Conservation (phyloP, 2,113 vertebrate species). For the Coreoperca whiteheadi region DNA sequence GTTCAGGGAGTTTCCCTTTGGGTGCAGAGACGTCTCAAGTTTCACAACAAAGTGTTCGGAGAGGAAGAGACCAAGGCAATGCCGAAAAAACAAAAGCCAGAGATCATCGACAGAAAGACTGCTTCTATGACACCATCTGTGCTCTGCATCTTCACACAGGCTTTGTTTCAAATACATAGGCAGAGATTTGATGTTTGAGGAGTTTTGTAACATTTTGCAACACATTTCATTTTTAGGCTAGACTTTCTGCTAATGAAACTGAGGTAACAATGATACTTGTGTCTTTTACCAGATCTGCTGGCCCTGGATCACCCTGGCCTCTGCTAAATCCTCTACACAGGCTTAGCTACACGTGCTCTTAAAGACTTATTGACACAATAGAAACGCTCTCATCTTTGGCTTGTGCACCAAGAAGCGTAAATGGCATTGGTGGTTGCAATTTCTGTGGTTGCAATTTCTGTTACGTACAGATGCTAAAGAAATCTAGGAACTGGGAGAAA, state of each 20-base stretch:
- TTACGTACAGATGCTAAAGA: not conserved
- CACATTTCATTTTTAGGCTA: not conserved
- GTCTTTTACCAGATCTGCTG: not conserved
- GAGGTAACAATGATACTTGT: not conserved
- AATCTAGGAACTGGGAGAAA: not conserved
- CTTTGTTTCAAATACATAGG: not conserved
- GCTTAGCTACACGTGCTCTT: not conserved
- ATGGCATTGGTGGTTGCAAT: not conserved
- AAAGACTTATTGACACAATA: not conserved
- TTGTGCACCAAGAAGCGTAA: not conserved
- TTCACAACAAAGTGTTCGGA: conserved; percentile 61
- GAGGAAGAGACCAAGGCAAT: conserved; percentile 11
- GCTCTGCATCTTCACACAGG: not conserved
- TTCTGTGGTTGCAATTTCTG: not conserved
- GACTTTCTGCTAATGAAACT: not conserved
- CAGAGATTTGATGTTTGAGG: not conserved
- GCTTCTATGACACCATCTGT: not conserved
- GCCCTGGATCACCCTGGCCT: not conserved
- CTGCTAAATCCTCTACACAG: not conserved
- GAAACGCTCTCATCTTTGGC: not conserved
- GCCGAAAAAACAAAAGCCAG: conserved; percentile 20
- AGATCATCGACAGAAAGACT: conserved; percentile 18
- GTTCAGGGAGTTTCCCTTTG: conserved; percentile 48
- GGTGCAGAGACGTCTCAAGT: conserved; percentile 17
- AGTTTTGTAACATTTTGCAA: not conserved